Conservation (phyloP, 2,888 invertebrate genomes). For the Spodoptera littoralis region DNA sequence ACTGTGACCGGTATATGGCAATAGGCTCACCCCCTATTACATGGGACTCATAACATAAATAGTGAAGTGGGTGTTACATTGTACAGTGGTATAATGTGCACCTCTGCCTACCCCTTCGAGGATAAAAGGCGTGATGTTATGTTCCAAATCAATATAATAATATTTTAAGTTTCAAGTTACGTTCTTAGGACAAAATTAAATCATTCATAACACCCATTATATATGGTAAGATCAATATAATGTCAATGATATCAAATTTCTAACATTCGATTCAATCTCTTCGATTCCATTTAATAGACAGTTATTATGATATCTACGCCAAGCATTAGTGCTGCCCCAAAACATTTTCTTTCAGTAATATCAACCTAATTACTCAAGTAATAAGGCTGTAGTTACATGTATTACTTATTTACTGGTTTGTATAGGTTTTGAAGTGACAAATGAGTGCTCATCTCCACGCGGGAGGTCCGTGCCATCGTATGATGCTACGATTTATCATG, state of each 20-base stretch:
- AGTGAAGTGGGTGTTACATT: too few relatives aligned
- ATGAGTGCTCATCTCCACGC: slow-evolving; percentile 67
- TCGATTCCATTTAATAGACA: slow-evolving; percentile 47
- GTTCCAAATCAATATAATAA: too few relatives aligned
- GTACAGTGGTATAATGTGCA: too few relatives aligned
- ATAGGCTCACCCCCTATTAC: too few relatives aligned
- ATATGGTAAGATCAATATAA: slow-evolving; percentile 23
- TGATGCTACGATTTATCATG: slow-evolving; percentile 75
- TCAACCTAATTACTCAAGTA: slow-evolving; percentile 7
- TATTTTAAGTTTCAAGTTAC: too few relatives aligned
- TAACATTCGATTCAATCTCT: slow-evolving; percentile 37
- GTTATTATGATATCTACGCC: slow-evolving; percentile 43
- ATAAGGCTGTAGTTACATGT: slow-evolving; percentile 22
- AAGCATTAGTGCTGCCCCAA: slow-evolving; percentile 5
- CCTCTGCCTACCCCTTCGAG: too few relatives aligned
- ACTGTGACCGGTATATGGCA: too few relatives aligned
- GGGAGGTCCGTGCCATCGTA: slow-evolving; percentile 75
- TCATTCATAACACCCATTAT: slow-evolving; percentile 6
- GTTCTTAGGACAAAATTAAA: slow-evolving; percentile 10
- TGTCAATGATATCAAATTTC: slow-evolving; percentile 46
- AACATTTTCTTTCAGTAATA: slow-evolving; percentile 17
- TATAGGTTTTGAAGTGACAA: slow-evolving; percentile 71
- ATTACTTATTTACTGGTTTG: slow-evolving; percentile 16
- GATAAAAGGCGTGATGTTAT: too few relatives aligned
- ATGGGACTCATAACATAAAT: too few relatives aligned